phyloP scores from a whole-genome alignment of 2,113 vertebrate species.

The Nycticorax nycticorax region DNA sequence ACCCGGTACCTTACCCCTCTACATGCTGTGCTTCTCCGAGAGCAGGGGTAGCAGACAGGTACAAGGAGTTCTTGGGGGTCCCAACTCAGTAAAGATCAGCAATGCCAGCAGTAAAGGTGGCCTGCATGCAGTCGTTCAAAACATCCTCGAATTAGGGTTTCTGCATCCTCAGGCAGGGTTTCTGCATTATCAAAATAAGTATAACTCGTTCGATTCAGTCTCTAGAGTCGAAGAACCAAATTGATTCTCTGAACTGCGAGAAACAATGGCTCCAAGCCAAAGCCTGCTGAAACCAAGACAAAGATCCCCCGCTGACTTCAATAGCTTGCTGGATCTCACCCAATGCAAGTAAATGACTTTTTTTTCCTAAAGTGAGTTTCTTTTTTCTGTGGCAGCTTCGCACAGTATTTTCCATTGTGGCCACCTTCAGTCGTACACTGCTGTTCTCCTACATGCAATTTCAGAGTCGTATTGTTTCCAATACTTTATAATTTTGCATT shows the following conservation, averaged over 20 bases:
- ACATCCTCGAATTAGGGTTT: neutral
- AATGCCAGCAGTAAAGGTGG: neutral
- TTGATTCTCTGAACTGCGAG: neutral
- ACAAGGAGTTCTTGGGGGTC: neutral
- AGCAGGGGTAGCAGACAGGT: accelerated
- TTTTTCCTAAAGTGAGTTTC: neutral
- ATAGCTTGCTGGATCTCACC: conserved; percentile 20
- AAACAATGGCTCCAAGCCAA: neutral
- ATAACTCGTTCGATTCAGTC: neutral
- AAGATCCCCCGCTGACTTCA: conserved; percentile 14
- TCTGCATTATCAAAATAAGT: neutral
- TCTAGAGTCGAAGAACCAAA: neutral
- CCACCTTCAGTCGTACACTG: neutral
- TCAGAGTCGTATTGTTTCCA: neutral
- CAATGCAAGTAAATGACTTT: neutral
- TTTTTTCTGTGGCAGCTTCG: neutral
- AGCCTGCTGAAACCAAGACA: neutral
- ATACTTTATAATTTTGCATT: neutral
- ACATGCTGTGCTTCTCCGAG: accelerated
- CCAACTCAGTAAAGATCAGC: neutral
- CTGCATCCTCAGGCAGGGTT: neutral
- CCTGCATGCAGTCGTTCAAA: neutral
- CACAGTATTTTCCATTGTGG: neutral
- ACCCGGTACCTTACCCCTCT: neutral
- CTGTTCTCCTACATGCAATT: neutral